Conservation (phyloP, 2,797 vertebrate genomes). For the Amphiprion clarkii region DNA sequence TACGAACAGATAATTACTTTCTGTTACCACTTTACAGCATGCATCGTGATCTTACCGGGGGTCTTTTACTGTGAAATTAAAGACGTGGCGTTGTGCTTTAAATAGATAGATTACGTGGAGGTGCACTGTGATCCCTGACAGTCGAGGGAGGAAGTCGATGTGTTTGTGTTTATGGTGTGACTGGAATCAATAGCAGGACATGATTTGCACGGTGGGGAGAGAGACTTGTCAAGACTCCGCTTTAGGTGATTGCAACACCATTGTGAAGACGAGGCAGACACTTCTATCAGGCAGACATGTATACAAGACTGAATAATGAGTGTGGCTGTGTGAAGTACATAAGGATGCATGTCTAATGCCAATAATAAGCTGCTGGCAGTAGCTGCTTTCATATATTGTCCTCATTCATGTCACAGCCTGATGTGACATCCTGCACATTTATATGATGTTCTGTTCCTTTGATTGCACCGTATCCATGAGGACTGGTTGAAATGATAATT, state of each 20-base stretch:
- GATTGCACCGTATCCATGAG: constrained; percentile 38
- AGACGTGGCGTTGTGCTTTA: too few species aligned
- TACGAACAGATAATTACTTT: too few species aligned
- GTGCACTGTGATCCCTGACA: not conserved
- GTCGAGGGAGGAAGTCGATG: not conserved
- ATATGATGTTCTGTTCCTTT: constrained; percentile 23
- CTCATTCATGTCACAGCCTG: not conserved
- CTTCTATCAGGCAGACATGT: not conserved
- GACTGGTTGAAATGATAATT: constrained; percentile 52
- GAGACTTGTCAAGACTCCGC: constrained; percentile 8
- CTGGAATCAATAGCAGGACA: constrained; percentile 15
- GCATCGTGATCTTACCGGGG: too few species aligned
- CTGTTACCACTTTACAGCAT: too few species aligned
- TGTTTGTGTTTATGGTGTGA: constrained; percentile 8
- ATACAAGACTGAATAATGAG: constrained; percentile 7
- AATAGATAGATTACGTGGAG: not conserved
- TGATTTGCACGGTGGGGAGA: not conserved
- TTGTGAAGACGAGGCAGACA: not conserved
- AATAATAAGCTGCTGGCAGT: not conserved
- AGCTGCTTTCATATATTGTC: not conserved
- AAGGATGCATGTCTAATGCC: not conserved
- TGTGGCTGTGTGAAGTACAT: not conserved
- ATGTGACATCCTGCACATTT: constrained; percentile 16
- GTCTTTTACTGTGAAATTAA: too few species aligned
- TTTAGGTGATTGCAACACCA: not conserved